phyloP scores from a whole-genome alignment of 2,888 invertebrate genomes.

The Galerucella pusilla region DNA sequence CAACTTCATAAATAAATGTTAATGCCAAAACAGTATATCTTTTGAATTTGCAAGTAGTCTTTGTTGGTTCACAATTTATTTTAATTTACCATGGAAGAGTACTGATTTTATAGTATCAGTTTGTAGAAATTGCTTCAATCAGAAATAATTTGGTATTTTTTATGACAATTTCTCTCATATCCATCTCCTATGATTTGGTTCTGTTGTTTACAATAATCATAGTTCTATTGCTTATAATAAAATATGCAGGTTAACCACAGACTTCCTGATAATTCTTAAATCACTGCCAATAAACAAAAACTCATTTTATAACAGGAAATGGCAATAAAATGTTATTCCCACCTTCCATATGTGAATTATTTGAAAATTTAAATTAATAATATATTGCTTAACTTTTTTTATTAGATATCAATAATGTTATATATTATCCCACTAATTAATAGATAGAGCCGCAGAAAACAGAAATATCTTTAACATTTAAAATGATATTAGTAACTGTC shows the following conservation, averaged over 20 bases:
- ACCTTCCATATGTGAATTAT: background rate
- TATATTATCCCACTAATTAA: background rate
- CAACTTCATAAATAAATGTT: background rate
- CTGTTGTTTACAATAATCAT: background rate
- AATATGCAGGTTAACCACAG: background rate
- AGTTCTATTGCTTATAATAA: background rate
- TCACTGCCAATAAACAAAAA: background rate
- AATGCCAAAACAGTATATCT: background rate
- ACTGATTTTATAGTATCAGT: too few species aligned
- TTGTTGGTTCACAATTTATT: too few species aligned
- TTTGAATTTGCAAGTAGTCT: too few species aligned
- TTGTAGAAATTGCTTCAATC: too few species aligned
- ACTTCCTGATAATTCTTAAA: background rate
- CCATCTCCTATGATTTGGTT: too few species aligned
- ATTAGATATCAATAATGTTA: too few species aligned
- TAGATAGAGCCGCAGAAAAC: background rate
- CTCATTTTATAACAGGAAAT: background rate
- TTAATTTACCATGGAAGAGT: too few species aligned
- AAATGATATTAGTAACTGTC: background rate
- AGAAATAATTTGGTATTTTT: background rate
- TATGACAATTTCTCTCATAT: background rate
- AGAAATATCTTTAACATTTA: background rate
- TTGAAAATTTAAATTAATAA: too few species aligned
- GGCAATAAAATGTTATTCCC: background rate
- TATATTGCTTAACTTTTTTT: background rate